Percentiles rank a stretch among this genome's conserved stretches.
These are phyloP conservation scores for Eupithecia vulgata DNA, from an alignment of 2,888 invertebrate species.

Conservation along the genomic window DNA sequence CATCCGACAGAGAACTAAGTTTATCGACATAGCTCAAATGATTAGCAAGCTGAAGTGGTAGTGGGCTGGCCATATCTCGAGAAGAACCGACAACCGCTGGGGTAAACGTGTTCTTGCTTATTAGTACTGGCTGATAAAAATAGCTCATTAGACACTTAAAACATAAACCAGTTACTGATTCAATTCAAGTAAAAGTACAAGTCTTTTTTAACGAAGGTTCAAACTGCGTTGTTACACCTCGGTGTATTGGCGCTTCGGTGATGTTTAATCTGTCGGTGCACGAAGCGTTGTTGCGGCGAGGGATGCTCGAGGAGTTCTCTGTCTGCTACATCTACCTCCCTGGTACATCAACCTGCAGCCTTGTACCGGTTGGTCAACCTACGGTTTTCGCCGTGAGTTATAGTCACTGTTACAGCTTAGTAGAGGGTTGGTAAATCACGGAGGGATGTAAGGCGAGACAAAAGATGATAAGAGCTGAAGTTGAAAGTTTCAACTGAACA, in stretches of 20 bases:
- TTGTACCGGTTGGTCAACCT: not conserved
- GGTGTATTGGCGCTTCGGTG: slow-evolving; percentile 21
- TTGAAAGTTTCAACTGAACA: not conserved
- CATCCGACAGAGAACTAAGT: too few species aligned
- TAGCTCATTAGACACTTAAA: too few species aligned
- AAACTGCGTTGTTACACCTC: not conserved
- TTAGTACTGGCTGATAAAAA: too few species aligned
- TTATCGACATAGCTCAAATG: too few species aligned
- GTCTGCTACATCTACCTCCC: not conserved
- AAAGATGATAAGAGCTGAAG: not conserved
- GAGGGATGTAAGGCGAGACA: not conserved
- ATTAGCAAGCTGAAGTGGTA: too few species aligned
- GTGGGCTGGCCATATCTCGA: too few species aligned
- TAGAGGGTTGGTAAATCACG: not conserved
- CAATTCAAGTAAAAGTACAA: too few species aligned
- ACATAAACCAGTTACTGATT: too few species aligned
- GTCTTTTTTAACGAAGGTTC: too few species aligned
- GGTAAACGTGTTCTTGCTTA: too few species aligned
- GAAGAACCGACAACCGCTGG: too few species aligned
- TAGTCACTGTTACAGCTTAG: not conserved
- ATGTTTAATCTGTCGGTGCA: slow-evolving; percentile 36
- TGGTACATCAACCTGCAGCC: not conserved
- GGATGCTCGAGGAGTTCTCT: not conserved
- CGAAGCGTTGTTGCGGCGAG: slow-evolving; percentile 2
- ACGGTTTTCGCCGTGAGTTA: not conserved